Evolutionary conservation across 2,888 invertebrate genomes (phyloP).

Genomic region (Caenorhabditis sp.): DNA sequence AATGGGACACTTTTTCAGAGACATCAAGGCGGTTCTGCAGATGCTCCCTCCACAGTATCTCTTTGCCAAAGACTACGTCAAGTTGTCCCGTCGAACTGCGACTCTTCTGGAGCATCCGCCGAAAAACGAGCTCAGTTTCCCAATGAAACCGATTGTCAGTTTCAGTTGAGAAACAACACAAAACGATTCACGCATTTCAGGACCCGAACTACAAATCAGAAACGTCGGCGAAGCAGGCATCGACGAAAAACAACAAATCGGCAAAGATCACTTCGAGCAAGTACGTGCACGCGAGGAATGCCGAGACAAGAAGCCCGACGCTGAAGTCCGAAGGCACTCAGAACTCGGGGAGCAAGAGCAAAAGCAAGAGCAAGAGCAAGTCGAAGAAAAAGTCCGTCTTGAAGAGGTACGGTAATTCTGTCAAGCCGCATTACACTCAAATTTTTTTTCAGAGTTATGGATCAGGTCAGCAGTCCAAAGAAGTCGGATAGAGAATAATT

Average conservation of each 20-base stretch:
- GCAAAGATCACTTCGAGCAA: slow-evolving; percentile 24
- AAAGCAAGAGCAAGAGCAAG: slow-evolving; percentile 35
- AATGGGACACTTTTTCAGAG: slow-evolving; percentile 8
- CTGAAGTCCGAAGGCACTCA: slow-evolving; percentile 23
- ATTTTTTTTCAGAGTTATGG: not conserved
- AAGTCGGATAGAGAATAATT: slow-evolving; percentile 1
- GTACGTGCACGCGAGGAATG: slow-evolving; percentile 15
- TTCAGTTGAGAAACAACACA: not conserved
- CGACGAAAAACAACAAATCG: slow-evolving; percentile 8
- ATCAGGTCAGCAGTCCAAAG: not conserved
- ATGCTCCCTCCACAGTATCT: slow-evolving; percentile 38
- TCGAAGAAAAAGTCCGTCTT: slow-evolving; percentile 17
- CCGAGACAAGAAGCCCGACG: not conserved
- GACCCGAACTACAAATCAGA: not conserved
- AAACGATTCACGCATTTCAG: not conserved
- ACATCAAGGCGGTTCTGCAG: slow-evolving; percentile 31
- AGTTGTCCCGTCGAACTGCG: slow-evolving; percentile 23
- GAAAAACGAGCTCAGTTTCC: slow-evolving; percentile 31
- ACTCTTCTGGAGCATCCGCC: slow-evolving; percentile 37
- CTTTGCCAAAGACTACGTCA: slow-evolving; percentile 7
- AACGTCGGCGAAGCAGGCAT: slow-evolving; percentile 3
- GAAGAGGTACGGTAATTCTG: slow-evolving; percentile 13
- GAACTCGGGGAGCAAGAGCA: slow-evolving; percentile 17
- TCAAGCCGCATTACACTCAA: not conserved
- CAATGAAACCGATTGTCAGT: not conserved